Evolutionary conservation across 2,113 vertebrate genomes (phyloP), one percentile per base, ranked within the genome.

Genomic region (Cottus gobio): DNA sequence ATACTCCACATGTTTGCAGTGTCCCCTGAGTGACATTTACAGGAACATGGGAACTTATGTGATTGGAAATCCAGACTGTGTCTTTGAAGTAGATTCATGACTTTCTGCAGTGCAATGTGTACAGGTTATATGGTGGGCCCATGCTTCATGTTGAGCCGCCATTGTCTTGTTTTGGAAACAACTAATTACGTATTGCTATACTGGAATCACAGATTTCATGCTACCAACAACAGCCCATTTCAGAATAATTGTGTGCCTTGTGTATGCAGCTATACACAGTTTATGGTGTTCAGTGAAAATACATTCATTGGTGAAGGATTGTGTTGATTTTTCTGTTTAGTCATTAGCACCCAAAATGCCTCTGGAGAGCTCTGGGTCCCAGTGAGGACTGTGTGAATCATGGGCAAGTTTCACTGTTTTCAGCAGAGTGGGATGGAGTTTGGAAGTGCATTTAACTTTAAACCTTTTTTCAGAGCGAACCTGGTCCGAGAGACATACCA

Each of bases 21-120:
- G 65, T 71, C 80, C 70, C 81, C 74, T 52, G 52, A 80, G 87
- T 80, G 74, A 82, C 87, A 75, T 92, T 87, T 75, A 87, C 58
- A 87, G 78, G 52, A 88, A 90, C 78, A 75, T 39, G 50, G 71
- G 75, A 80, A 83, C 50, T 68, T 15, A 30, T 80, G 75, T 79
- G 77, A 89, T 86, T 75, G 46, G 78, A 83, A 85, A 83, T 78
- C 79, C 83, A 88, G 85, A 77, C 74, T 56, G 61, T 22, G 74
- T 61, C 74, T 89, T 90, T 90, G 80, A 92, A 83, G 71, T 78
- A 24, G 71, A 82, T 71, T 70, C 36, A 71, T 62, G 75, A 60
- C 58, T 82, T 83, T 65, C 57, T 76, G 88, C 75, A 75, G 36
- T 26, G n/a, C 22, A 52, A 70, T 57, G 58, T 61, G 36, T 82